Base-by-base conservation (phyloP, 92 coral and sea anemone genomes). In the Porites divaricata region DNA sequence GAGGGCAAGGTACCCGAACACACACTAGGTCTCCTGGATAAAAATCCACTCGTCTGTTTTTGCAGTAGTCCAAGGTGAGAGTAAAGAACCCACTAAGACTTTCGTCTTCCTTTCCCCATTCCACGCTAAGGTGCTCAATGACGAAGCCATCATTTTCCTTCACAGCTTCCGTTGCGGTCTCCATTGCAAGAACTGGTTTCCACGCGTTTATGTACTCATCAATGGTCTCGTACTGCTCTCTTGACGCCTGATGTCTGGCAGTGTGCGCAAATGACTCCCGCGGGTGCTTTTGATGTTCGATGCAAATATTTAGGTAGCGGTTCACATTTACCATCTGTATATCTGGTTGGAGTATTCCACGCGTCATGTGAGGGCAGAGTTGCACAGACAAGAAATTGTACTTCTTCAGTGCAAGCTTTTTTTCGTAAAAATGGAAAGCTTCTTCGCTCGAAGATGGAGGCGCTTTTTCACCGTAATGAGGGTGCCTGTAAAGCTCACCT, bases 101-200 rank as follows among this genome's bases (percentile, higher is more conserved):
- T 11, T 41, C 85, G 11, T 75, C 75, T 0, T 79, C 9, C 6
- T 26, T 61, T 16, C 17, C 64, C 91, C 88, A 85, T 24, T 11
- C 70, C 61, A 84, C 74, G 25, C 50, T 83, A 25, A 24, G 62
- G 14, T 20, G 9, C 13, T 24, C 9, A 1, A 96, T 88, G 17
- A 93, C 84, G 52, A 92, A 90, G 22, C 86, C 97, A 67, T 96
- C 93, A 56, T 88, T 80, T 24, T 88, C 94, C 12, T 72, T 62
- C 1, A 96, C 94, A 1, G 99, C 95, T 17, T 49, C 90, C 62
- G 81, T 88, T 21, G 97, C 94, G n/a, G 93, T 86, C 72, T 96
- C 99, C 87, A 96, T 91, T 70, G 92, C 94, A 59, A 96, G 93
- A 12, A 92, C 95, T 16, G 98, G 98, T 59, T 86, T 81, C 99